Evolutionary conservation across 2,888 invertebrate species (phyloP), one percentile per base, ranked within the genome.

Genomic region (Polydrusus cervinus): DNA sequence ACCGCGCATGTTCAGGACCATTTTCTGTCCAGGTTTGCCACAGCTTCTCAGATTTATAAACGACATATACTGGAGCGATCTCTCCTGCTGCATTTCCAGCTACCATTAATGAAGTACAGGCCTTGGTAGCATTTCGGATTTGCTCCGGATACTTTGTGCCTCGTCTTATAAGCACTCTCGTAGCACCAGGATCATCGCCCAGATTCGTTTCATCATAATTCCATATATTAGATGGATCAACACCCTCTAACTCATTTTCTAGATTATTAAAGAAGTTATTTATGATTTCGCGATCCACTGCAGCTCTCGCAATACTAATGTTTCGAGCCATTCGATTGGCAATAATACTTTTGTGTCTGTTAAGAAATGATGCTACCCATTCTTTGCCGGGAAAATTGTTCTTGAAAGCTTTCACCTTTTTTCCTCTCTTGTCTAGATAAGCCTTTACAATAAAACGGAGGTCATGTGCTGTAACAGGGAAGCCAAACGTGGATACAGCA

Each of bases 171-270:
- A 78, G 47, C 2, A 47, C 47, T 8, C 11, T 64, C 11, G 77
- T 80, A 60, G 38, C 61, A 0, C 81, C 83, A 30, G 83, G 82
- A 74, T 86, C 83, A 76, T 83, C 77, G 81, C 83, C 79, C 79
- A 83, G 64, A 83, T 85, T 71, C 2, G 64, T 47, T 9, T 82
- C 75, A 57, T 76, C 75, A 62, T 64, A 78, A 47, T 78, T 78
- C 74, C 71, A 78, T 34, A 78, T 55, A 65, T 78, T 76, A 40
- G 49, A 61, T 0, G 74, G 60, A 65, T 67, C 45, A 73, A 73
- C 57, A 72, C 51, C 43, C 34, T 62, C 55, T 30, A 69, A 61
- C 66, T 64, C 60, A 6, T 10, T 38, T 60, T 25, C 45, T 14
- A 66, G 49, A 64, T 75, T 72, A 51, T 75, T 34, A 25, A 75